phyloP scores from a whole-genome alignment of 2,113 vertebrate genomes.

The Abramis brama region DNA sequence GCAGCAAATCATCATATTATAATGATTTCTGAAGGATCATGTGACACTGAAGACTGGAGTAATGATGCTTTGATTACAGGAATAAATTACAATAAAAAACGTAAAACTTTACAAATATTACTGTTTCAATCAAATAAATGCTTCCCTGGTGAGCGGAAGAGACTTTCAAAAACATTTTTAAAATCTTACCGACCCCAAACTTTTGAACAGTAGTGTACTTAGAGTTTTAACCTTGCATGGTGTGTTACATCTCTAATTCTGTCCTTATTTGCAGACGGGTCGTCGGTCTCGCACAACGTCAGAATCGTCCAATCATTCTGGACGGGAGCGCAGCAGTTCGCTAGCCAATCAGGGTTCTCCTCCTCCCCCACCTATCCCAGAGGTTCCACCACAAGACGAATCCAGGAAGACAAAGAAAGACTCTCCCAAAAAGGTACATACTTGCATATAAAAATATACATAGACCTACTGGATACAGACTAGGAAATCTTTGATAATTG shows the following conservation, averaged over 20 bases:
- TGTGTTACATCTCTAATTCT: background rate
- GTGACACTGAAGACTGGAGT: background rate
- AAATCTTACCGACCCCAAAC: background rate
- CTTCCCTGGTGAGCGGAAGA: background rate
- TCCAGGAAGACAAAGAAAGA: slow-evolving; percentile 73
- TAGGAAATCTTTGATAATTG: background rate
- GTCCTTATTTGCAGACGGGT: slow-evolving; percentile 69
- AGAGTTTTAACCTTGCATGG: background rate
- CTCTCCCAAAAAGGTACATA: slow-evolving; percentile 74
- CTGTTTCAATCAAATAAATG: background rate
- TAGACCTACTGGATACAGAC: too few species aligned
- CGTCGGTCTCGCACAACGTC: slow-evolving; percentile 81
- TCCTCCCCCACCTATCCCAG: slow-evolving; percentile 76
- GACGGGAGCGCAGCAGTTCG: slow-evolving; percentile 79
- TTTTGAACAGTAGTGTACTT: background rate
- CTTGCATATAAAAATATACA: background rate
- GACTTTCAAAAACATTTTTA: background rate
- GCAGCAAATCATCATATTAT: background rate
- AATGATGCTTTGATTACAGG: background rate
- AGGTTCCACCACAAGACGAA: slow-evolving; percentile 68
- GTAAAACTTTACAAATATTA: background rate
- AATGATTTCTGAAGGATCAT: background rate
- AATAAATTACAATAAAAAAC: background rate
- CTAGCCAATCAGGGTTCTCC: slow-evolving; percentile 75
- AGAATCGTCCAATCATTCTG: slow-evolving; percentile 84